A percentile compares a stretch with the other conserved stretches of the same genome.
Evolutionary conservation across 2,113 vertebrate species (phyloP).

Genomic region (Anolis sagrei): DNA sequence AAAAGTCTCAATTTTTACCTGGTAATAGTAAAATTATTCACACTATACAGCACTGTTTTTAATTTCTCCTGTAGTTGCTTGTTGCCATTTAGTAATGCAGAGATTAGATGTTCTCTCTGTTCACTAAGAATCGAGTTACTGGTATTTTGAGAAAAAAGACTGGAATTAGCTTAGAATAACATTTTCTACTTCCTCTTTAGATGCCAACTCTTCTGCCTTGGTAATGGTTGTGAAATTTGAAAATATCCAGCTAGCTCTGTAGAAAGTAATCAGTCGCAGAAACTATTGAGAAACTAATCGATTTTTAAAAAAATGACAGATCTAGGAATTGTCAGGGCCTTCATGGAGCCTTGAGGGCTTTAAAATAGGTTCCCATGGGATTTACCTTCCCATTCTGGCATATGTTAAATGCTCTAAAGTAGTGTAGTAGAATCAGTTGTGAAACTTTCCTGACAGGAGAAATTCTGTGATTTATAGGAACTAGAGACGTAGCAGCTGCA

Average conservation of each 20-base stretch:
- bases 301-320: background rate
- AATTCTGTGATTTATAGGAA: no score
- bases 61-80: background rate
- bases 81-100: background rate
- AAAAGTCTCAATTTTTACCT: constrained; percentile 91
- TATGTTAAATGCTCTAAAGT: no score
- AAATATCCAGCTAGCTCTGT: no score
- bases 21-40: constrained; percentile 75
- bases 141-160: background rate
- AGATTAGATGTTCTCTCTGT: background rate
- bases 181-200: no score
- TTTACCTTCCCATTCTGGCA: no score
- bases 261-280: no score
- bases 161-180: background rate
- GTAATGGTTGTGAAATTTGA: no score
- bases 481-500: background rate
- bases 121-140: background rate
- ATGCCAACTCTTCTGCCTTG: no score
- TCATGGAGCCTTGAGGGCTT: no score
- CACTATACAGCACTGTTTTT: background rate
- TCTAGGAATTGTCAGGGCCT: no score
- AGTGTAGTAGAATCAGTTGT: background rate
- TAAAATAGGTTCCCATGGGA: no score
- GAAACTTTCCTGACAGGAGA: background rate
- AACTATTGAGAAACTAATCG: no score